Evolutionary conservation across 1,140 invertebrate species (phyloP).

Genomic region (Nylanderia fulva): DNA sequence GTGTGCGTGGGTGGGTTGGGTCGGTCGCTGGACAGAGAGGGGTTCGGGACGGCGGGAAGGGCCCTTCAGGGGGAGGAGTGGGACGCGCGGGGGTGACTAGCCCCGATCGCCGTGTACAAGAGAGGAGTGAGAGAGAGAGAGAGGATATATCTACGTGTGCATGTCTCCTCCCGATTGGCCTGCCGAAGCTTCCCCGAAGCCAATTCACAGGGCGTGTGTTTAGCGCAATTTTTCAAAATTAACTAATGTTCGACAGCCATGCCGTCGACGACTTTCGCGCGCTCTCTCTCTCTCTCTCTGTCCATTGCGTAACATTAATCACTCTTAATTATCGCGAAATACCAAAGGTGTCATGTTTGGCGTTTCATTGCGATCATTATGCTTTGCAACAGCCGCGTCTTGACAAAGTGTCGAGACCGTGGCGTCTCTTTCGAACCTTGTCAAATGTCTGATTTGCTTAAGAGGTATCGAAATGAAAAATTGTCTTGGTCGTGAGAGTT

Average conservation of each 20-base stretch:
- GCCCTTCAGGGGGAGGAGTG: conserved; percentile 66
- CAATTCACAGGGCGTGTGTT: conserved; percentile 78
- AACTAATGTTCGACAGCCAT: conserved; percentile 82
- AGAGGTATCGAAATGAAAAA: background rate
- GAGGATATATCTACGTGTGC: conserved; percentile 72
- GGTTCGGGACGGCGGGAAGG: conserved; percentile 62
- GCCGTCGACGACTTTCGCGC: conserved; percentile 52
- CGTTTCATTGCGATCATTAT: conserved; percentile 24
- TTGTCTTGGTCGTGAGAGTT: background rate
- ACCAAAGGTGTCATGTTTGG: conserved; percentile 10
- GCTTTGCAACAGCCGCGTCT: background rate
- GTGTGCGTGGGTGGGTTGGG: conserved; percentile 80
- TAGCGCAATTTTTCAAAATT: conserved; percentile 81
- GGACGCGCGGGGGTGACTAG: conserved; percentile 68
- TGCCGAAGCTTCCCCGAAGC: conserved; percentile 77
- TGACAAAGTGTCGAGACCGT: background rate
- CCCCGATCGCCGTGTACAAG: conserved; percentile 67
- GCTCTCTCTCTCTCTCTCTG: background rate
- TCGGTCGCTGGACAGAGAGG: conserved; percentile 66
- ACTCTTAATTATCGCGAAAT: conserved; percentile 72
- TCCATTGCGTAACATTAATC: conserved; percentile 69
- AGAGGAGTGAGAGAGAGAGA: too few relatives aligned
- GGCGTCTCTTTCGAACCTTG: background rate
- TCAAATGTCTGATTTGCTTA: background rate
- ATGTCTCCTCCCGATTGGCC: conserved; percentile 79